Evolutionary conservation across 2,888 invertebrate species (phyloP), one percentile per base, ranked within the genome.

Genomic region (Chloroclystis v-ata): DNA sequence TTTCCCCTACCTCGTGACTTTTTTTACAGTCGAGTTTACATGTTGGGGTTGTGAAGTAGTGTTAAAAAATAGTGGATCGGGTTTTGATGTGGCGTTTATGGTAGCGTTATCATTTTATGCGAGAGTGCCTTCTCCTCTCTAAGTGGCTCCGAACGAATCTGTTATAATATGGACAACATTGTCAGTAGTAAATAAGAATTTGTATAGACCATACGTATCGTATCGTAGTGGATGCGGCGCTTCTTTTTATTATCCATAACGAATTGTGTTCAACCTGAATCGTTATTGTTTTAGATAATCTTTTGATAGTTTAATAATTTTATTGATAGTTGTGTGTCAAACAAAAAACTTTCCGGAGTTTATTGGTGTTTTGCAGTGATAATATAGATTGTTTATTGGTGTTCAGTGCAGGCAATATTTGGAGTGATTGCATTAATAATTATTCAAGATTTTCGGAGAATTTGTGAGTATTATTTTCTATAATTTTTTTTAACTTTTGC

Each of bases 181-280:
- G 86, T 79, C 88, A 89, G 89, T 89, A 82, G 86, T 87, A 86
- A 87, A 84, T 86, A 88, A 86, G 89, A 78, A 82, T 85, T 84
- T 84, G 88, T 85, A 82, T 85, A 82, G 86, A 73, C 79, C 75
- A 82, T 81, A 89, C 89, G 88, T 84, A 82, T 81, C 89, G 88
- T 84, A 82, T 81, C 79, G 75, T 77, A 72, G 81, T 82, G 78
- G 69, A 69, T 72, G 75, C 75, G 66, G 65, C 61, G 60, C 52
- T 61, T 72, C 67, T 67, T 75, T 72, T 69, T n/a, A 71, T 70
- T 67, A 69, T 61, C 66, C 62, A 57, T 63, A 64, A 67, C 70
- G 66, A 48, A 57, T 72, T 70, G 65, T 54, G 64, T 66, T 59
- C 60, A 62, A 67, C 70, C 61, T 62, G 65, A 63, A 73, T 68